Evolutionary conservation across 2,113 vertebrate species (phyloP).

Genomic region (Bothrops jararaca): DNA sequence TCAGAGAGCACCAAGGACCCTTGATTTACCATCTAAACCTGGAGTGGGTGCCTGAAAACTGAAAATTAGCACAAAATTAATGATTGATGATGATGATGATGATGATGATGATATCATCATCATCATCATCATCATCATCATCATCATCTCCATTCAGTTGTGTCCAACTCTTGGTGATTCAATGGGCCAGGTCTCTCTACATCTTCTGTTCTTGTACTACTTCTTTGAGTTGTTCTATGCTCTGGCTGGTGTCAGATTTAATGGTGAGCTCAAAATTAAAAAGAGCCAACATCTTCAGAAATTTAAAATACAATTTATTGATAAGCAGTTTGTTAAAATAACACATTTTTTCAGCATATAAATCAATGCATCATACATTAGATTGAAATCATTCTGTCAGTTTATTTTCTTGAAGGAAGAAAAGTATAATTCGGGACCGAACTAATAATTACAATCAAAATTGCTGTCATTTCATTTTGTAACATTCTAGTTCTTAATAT

Average conservation of each 20-base stretch:
- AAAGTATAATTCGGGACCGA: slow-evolving; percentile 13
- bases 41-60: background rate
- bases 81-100: background rate
- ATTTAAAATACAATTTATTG: slow-evolving; percentile 41
- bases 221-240: background rate
- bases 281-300: slow-evolving; percentile 52
- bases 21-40: too few species aligned
- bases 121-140: too few species aligned
- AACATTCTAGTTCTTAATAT: slow-evolving; percentile 22
- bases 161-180: background rate
- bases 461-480: slow-evolving; percentile 18
- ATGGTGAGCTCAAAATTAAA: background rate
- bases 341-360: slow-evolving; percentile 34
- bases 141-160: background rate
- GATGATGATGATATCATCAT: background rate
- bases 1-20: too few species aligned
- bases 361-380: slow-evolving; percentile 49
- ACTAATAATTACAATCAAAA: slow-evolving; percentile 30
- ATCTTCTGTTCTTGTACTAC: background rate
- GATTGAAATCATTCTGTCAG: slow-evolving; percentile 44
- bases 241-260: background rate
- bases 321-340: slow-evolving; percentile 48
- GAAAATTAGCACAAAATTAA: background rate
- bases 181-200: background rate
- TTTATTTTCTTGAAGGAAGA: slow-evolving; percentile 41